These are phyloP conservation scores for Agonopterix subpropinquella DNA, from an alignment of 2,888 invertebrate genomes.

Conservation along the genomic window DNA sequence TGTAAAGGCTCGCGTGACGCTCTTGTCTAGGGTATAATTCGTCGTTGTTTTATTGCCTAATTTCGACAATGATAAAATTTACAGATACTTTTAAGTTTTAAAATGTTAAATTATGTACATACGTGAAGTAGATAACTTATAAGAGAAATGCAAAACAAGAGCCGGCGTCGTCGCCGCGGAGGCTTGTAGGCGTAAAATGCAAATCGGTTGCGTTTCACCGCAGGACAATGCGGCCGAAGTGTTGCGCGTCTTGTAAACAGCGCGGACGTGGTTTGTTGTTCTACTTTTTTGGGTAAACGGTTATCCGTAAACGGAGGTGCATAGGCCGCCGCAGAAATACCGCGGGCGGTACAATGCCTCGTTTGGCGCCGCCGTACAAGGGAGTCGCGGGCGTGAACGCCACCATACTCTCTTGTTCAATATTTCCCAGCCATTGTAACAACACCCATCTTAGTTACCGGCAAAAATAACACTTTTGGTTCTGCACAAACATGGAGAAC, in stretches of 20 bases:
- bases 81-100: no score
- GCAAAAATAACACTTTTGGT: slow-evolving; percentile 37
- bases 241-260: slow-evolving; percentile 70
- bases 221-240: slow-evolving; percentile 64
- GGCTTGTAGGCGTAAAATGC: slow-evolving; percentile 60
- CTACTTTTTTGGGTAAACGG: slow-evolving; percentile 73
- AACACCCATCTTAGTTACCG: slow-evolving; percentile 38
- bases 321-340: slow-evolving; percentile 67
- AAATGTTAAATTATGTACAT: no score
- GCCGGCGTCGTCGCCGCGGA: slow-evolving; percentile 21
- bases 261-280: slow-evolving; percentile 61
- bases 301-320: slow-evolving; percentile 60
- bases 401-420: slow-evolving; percentile 44
- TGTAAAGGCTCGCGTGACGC: no score
- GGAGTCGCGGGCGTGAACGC: slow-evolving; percentile 48
- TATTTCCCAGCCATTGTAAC: slow-evolving; percentile 24
- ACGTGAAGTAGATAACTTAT: no score
- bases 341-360: slow-evolving; percentile 60
- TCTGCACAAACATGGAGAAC: slow-evolving; percentile 27
- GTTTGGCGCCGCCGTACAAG: slow-evolving; percentile 57
- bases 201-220: slow-evolving; percentile 62
- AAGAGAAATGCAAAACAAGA: slow-evolving; percentile 27
- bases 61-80: no score
- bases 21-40: no score
- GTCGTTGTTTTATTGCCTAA: no score